Conservation (phyloP, 2,113 vertebrate species). For the Micronycteris hirsuta region DNA sequence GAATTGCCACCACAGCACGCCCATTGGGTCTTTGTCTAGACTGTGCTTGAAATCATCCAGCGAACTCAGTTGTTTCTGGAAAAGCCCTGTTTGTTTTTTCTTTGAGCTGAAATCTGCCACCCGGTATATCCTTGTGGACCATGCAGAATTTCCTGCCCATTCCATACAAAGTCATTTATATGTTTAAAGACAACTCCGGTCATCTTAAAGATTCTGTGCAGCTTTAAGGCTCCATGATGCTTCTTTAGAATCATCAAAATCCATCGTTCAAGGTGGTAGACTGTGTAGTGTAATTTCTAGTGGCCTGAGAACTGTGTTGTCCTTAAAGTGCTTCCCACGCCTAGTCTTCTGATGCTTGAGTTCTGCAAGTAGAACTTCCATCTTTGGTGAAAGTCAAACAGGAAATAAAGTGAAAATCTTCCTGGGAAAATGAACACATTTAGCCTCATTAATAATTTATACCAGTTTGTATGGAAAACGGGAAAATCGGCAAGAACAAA, state of each 20-base stretch:
- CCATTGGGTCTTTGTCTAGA: neutral
- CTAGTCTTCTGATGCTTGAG: neutral
- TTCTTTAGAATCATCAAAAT: neutral
- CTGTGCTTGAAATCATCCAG: neutral
- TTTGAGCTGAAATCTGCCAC: neutral
- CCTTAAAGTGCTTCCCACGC: neutral
- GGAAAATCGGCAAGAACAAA: neutral
- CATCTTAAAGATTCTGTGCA: neutral
- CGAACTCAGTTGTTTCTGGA: neutral
- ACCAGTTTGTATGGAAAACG: neutral
- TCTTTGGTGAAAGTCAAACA: neutral
- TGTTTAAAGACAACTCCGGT: neutral
- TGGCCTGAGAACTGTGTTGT: neutral
- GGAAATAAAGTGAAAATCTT: neutral
- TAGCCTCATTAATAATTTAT: neutral
- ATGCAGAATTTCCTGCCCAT: neutral
- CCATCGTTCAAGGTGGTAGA: neutral
- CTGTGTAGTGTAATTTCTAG: neutral
- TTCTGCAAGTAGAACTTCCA: neutral
- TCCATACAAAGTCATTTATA: neutral
- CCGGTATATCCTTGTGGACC: neutral
- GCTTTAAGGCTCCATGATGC: neutral
- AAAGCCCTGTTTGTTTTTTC: neutral
- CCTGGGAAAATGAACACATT: neutral
- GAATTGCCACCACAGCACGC: neutral